Conservation (phyloP, 2,797 vertebrate species). For the Dallia pectoralis region DNA sequence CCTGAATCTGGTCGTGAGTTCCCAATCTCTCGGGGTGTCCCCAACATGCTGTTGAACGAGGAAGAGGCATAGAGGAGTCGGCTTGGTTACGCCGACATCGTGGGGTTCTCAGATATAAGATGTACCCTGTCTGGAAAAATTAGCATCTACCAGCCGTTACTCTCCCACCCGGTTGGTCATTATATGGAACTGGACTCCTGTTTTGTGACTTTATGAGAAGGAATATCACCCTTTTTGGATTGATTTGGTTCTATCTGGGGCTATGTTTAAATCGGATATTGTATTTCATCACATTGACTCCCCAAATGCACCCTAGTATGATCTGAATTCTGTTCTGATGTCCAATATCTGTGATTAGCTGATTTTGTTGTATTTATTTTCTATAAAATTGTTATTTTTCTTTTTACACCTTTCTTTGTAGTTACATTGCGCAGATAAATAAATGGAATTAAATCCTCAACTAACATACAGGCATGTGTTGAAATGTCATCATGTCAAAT, state of each 20-base stretch:
- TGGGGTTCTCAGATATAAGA: background rate
- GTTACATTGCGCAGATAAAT: background rate
- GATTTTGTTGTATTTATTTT: slow-evolving; percentile 71
- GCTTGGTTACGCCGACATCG: background rate
- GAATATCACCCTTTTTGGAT: slow-evolving; percentile 22
- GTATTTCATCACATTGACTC: slow-evolving; percentile 12
- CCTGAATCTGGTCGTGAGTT: slow-evolving; percentile 89
- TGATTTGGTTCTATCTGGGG: slow-evolving; percentile 19
- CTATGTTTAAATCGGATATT: background rate
- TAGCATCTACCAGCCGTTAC: background rate
- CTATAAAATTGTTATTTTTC: slow-evolving; percentile 43
- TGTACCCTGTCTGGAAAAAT: background rate
- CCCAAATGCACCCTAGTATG: slow-evolving; percentile 22
- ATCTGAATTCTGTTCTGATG: slow-evolving; percentile 44
- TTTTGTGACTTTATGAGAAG: slow-evolving; percentile 29
- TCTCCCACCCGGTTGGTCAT: slow-evolving; percentile 10
- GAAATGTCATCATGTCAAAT: slow-evolving; percentile 4
- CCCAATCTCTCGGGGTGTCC: slow-evolving; percentile 87
- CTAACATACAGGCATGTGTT: background rate
- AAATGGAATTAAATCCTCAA: background rate
- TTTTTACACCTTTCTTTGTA: slow-evolving; percentile 15
- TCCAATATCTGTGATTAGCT: slow-evolving; percentile 29
- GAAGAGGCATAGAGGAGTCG: slow-evolving; percentile 74
- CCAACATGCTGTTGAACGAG: slow-evolving; percentile 90
- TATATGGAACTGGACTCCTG: slow-evolving; percentile 36